Evolutionary conservation across 2,113 vertebrate genomes (phyloP).

Genomic region (Thermophis baileyi): DNA sequence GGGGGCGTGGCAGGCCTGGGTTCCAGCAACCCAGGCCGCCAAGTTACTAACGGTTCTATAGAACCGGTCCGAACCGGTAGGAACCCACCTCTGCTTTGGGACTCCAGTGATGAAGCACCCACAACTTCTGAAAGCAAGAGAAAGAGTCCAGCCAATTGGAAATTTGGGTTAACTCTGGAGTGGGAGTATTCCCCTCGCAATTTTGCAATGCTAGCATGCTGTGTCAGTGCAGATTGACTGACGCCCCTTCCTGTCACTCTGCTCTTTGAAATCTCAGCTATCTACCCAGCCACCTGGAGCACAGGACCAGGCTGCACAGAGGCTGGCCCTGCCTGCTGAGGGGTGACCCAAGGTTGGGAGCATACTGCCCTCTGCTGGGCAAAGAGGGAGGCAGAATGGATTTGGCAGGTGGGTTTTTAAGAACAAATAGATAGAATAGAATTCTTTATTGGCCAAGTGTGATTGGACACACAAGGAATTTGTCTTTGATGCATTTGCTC

Average conservation of each 20-base stretch:
- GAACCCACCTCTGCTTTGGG: too few relatives aligned
- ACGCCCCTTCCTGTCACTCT: background rate
- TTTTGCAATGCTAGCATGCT: background rate
- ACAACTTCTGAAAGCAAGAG: background rate
- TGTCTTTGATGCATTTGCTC: too few relatives aligned
- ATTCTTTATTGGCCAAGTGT: too few relatives aligned
- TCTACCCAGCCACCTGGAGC: background rate
- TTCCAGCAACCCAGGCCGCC: too few relatives aligned
- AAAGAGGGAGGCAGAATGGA: background rate
- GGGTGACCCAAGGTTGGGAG: conserved; percentile 30
- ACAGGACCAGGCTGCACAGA: too few relatives aligned
- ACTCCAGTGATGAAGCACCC: background rate
- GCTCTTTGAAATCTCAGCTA: background rate
- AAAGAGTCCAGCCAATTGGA: background rate
- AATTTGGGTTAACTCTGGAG: background rate
- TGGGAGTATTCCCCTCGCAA: background rate
- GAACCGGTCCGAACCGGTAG: too few relatives aligned
- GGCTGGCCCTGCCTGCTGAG: background rate
- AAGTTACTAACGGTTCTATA: too few relatives aligned
- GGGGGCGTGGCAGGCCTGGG: too few relatives aligned
- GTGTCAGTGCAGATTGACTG: background rate
- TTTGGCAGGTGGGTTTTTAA: background rate
- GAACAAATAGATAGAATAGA: too few relatives aligned
- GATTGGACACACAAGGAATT: too few relatives aligned
- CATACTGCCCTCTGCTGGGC: conserved; percentile 61